phyloP scores from a whole-genome alignment of 2,888 invertebrate species.

The Vanessa cardui region DNA sequence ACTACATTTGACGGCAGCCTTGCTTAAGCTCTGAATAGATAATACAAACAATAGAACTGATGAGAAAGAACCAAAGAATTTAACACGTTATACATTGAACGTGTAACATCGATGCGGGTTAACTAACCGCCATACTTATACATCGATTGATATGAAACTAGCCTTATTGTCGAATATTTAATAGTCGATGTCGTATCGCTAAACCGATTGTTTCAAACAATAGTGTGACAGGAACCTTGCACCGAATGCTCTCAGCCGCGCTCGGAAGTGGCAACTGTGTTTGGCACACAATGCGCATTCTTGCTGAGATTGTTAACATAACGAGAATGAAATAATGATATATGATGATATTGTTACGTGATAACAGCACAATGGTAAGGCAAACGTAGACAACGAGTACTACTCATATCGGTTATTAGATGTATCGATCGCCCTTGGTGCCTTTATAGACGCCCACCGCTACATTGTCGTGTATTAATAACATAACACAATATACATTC shows the following conservation, averaged over 20 bases:
- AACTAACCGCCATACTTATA: constrained; percentile 6
- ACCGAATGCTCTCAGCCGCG: constrained; percentile 42
- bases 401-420: not conserved
- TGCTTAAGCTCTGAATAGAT: constrained; percentile 20
- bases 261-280: constrained; percentile 58
- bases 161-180: constrained; percentile 18
- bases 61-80: constrained; percentile 16
- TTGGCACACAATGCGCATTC: constrained; percentile 61
- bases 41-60: constrained; percentile 30
- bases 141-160: constrained; percentile 25
- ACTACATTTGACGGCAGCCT: constrained; percentile 12
- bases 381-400: not conserved
- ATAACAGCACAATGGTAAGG: constrained; percentile 24
- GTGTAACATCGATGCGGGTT: constrained; percentile 5
- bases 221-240: constrained; percentile 46
- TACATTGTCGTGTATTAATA: too few relatives aligned
- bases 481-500: too few relatives aligned
- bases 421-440: too few relatives aligned
- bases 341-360: constrained; percentile 27
- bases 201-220: constrained; percentile 37
- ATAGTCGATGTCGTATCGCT: constrained; percentile 14
- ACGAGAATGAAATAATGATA: constrained; percentile 32
- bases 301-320: constrained; percentile 43
- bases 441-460: too few relatives aligned
- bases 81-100: constrained; percentile 24